phyloP scores from a whole-genome alignment of 2,888 invertebrate species.

The Synergus itoensis region DNA sequence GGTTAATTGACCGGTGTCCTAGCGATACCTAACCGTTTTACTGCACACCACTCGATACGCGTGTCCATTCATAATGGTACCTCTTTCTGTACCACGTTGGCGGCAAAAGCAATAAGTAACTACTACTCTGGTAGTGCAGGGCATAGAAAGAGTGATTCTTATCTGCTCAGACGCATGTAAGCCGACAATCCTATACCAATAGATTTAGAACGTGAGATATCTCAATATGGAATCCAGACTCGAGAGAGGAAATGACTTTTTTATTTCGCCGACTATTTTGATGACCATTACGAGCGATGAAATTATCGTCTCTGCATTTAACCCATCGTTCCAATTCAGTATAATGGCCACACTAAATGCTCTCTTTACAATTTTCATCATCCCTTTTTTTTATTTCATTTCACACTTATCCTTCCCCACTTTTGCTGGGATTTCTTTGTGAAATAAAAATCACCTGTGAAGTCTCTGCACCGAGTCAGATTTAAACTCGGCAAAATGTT shows the following conservation, averaged over 20 bases:
- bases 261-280: background rate
- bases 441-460: conserved; percentile 28
- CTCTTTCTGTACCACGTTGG: conserved; percentile 42
- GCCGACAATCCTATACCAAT: conserved; percentile 59
- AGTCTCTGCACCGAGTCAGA: conserved; percentile 13
- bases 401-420: background rate
- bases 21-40: background rate
- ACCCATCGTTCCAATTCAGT: background rate
- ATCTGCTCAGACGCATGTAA: conserved; percentile 54
- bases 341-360: background rate
- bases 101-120: conserved; percentile 42
- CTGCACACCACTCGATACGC: conserved; percentile 10
- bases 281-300: background rate
- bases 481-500: conserved; percentile 26
- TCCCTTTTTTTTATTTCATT: background rate
- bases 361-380: background rate
- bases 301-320: background rate
- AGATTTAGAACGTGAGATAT: conserved; percentile 61
- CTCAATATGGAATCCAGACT: conserved; percentile 63
- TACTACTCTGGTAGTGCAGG: conserved; percentile 51
- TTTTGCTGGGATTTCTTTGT: background rate
- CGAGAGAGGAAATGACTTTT: conserved; percentile 19
- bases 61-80: conserved; percentile 52
- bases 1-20: conserved; percentile 51
- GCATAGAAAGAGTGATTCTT: conserved; percentile 64